A percentile compares a stretch with the other conserved stretches of the same genome.
phyloP scores from a whole-genome alignment of 2,797 vertebrate genomes.

The Cephalopachus bancanus region DNA sequence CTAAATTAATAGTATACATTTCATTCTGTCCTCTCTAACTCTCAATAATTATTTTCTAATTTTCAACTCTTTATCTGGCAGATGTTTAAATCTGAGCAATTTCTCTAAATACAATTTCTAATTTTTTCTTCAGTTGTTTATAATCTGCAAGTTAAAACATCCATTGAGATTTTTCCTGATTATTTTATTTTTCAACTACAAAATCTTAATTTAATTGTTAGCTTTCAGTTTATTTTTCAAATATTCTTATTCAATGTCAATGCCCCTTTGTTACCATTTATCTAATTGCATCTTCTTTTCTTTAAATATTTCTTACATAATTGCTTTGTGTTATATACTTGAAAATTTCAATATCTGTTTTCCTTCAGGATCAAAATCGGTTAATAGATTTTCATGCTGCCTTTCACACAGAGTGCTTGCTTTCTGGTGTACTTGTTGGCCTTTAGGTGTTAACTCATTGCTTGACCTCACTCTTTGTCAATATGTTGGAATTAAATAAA shows the following conservation, averaged over 20 bases:
- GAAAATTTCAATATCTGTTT: background rate
- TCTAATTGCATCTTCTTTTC: background rate
- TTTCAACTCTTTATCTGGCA: background rate
- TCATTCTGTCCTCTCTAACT: background rate
- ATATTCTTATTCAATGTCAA: background rate
- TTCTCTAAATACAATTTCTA: background rate
- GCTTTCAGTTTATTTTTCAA: constrained; percentile 39
- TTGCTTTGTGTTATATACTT: background rate
- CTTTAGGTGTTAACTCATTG: background rate
- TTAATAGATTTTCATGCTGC: background rate
- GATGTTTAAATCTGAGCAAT: background rate
- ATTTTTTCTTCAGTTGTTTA: constrained; percentile 32
- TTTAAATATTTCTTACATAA: too few relatives aligned
- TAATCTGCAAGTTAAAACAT: background rate
- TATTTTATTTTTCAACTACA: background rate
- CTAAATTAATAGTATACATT: background rate
- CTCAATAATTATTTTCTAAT: background rate
- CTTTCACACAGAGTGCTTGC: background rate
- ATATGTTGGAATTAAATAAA: background rate
- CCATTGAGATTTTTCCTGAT: background rate
- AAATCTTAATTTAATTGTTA: background rate
- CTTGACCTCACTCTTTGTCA: background rate
- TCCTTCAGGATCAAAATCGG: background rate
- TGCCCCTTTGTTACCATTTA: background rate
- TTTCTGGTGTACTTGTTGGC: background rate